Evolutionary conservation across 1,140 invertebrate genomes (phyloP), one percentile per base, ranked within the genome.

Genomic region (Lasaia peninsularis): DNA sequence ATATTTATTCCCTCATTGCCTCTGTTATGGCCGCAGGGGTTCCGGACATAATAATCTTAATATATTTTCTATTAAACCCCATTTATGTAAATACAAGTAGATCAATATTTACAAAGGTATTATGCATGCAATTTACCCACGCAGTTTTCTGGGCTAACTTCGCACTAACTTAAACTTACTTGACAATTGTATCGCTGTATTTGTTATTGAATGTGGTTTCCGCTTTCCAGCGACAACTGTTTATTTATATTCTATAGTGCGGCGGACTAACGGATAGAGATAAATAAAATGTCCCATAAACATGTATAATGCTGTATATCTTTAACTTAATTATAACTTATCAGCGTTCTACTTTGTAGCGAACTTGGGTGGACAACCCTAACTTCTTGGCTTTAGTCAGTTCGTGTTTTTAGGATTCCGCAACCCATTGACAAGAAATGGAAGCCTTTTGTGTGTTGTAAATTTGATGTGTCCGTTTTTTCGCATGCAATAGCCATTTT

Each of bases 171-270:
- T 65, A 64, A 60, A 67, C 52, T 63, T 58, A 63, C 55, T 57
- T 71, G 71, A 73, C 71, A 73, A 73, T 73, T 73, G 71, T 71
- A 73, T 71, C 65, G 65, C 21, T 34, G 62, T 65, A 66, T 70
- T 63, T 64, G 59, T 71, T 70, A 70, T 67, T 70, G 71, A 64
- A 72, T 63, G 51, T 62, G 70, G 64, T 73, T 73, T 73, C 71
- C 71, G 67, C 65, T 70, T 58, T 55, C 58, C 35, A n/a, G 54
- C 55, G 65, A 70, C 67, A 73, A 68, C 60, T 49, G 54, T 63
- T 66, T 70, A 68, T 73, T 70, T 73, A 73, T 73, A 60, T 35
- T 35, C 60, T 55, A 67, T 70, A 66, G 62, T 63, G 7, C 28
- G 49, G 34, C 50, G 12, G 33, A 35, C 21, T 63, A 66, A 60